These are phyloP conservation scores for Hyalella azteca DNA, from an alignment of 2,888 invertebrate genomes.

Conservation along the genomic window DNA sequence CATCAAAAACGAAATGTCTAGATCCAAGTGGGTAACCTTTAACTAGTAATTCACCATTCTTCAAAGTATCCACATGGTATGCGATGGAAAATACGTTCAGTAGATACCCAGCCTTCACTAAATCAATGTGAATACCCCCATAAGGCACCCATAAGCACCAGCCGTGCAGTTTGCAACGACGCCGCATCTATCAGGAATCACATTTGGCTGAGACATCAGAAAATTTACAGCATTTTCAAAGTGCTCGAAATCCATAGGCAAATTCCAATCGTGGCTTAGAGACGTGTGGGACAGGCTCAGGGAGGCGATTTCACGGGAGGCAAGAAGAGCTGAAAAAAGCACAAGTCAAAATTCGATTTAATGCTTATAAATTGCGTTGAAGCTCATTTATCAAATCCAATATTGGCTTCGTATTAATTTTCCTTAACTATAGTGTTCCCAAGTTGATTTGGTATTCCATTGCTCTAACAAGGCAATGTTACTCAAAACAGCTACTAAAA, in stretches of 20 bases:
- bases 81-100: conserved; percentile 22
- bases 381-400: too few relatives aligned
- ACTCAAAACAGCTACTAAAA: too few relatives aligned
- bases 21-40: background rate
- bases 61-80: background rate
- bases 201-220: conserved; percentile 41
- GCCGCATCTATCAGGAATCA: conserved; percentile 51
- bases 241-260: conserved; percentile 39
- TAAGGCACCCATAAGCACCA: conserved; percentile 32
- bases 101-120: conserved; percentile 45
- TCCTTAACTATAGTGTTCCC: too few relatives aligned
- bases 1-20: background rate
- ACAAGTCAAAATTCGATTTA: too few relatives aligned
- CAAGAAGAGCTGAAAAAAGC: conserved; percentile 49
- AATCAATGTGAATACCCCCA: conserved; percentile 42
- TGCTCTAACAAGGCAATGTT: too few relatives aligned
- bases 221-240: conserved; percentile 49
- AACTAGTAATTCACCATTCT: background rate
- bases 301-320: conserved; percentile 49
- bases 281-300: conserved; percentile 43
- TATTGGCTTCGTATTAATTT: too few relatives aligned
- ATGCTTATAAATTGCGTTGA: too few relatives aligned
- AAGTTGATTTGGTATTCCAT: too few relatives aligned
- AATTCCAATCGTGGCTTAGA: conserved; percentile 22
- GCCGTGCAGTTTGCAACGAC: conserved; percentile 43